Evolutionary conservation across 2,888 invertebrate genomes (phyloP), one percentile per base, ranked within the genome.

Genomic region (Dryomyza anilis): DNA sequence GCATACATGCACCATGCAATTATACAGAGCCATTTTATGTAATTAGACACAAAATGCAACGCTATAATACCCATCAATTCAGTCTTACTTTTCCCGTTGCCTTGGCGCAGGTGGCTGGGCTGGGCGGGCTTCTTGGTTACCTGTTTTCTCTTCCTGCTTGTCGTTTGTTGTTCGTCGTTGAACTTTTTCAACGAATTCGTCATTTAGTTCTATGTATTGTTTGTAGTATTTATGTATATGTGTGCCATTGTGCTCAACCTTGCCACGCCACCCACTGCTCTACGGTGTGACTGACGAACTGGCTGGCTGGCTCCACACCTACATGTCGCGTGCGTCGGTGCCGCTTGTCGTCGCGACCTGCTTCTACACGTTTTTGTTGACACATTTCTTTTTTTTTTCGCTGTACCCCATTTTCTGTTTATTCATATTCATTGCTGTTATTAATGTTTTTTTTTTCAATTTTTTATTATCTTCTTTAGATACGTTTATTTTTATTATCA

Each of bases 231-330:
- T 43, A 16, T 43, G 5, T n/a, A 7, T 50, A 27, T 50, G 23
- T 10, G 50, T 27, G 12, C 25, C 25, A 7, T 27, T 14, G 6
- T 12, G 39, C 25, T 25, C 39, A 57, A 50, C 57, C 58, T 64
- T 64, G 63, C 58, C 30, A 25, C 19, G 48, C 48, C 56, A 57
- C 57, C 39, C 50, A 63, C 57, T 58, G 30, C 7, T n/a, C 25
- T n/a, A n/a, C n/a, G n/a, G n/a, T n/a, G n/a, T n/a, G n/a, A n/a
- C n/a, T n/a, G n/a, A n/a, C n/a, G n/a, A n/a, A n/a, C n/a, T n/a
- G n/a, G n/a, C n/a, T n/a, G n/a, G 39, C 52, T 30, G 39, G 16
- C n/a, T 58, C 48, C 52, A 60, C 60, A 65, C 65, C 55, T 65
- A 27, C 56, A 56, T 45, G 36, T 50, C 16, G 60, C 56, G 50